phyloP scores from a whole-genome alignment of 2,888 invertebrate species.

The Parnassius smintheus region DNA sequence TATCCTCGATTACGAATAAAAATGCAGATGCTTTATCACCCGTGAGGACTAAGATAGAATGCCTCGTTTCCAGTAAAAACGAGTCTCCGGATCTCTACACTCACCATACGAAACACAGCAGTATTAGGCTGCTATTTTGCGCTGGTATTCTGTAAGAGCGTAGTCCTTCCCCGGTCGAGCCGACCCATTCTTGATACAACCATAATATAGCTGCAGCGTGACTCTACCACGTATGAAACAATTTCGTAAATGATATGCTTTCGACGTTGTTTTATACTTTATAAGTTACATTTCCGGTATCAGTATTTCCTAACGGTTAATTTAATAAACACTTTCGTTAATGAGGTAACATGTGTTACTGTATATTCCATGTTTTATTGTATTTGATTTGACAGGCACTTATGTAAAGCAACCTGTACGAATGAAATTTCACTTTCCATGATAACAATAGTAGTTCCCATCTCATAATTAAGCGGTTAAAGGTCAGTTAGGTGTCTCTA shows the following conservation, averaged over 20 bases:
- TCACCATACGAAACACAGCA: too few relatives aligned
- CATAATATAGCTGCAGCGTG: too few relatives aligned
- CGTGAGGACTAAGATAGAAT: too few relatives aligned
- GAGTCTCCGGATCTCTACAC: too few relatives aligned
- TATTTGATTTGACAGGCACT: conserved; percentile 12
- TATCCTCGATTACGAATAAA: too few relatives aligned
- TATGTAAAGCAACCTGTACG: conserved; percentile 31
- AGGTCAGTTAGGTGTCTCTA: conserved; percentile 39
- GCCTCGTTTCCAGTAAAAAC: too few relatives aligned
- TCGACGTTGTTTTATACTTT: neutral
- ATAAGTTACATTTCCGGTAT: conserved; percentile 1
- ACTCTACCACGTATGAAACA: neutral
- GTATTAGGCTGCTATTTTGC: too few relatives aligned
- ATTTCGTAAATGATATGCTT: neutral
- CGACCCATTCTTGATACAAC: too few relatives aligned
- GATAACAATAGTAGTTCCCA: conserved; percentile 42
- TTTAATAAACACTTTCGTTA: conserved; percentile 5
- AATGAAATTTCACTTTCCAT: conserved; percentile 52
- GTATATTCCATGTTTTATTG: conserved; percentile 6
- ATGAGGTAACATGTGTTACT: conserved; percentile 16
- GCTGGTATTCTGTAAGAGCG: too few relatives aligned
- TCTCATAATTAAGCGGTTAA: conserved; percentile 34
- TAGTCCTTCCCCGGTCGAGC: too few relatives aligned
- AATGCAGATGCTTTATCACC: too few relatives aligned
- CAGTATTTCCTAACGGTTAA: neutral